phyloP scores from a whole-genome alignment of 1,140 invertebrate genomes.

The Pseudoatta argentina region DNA sequence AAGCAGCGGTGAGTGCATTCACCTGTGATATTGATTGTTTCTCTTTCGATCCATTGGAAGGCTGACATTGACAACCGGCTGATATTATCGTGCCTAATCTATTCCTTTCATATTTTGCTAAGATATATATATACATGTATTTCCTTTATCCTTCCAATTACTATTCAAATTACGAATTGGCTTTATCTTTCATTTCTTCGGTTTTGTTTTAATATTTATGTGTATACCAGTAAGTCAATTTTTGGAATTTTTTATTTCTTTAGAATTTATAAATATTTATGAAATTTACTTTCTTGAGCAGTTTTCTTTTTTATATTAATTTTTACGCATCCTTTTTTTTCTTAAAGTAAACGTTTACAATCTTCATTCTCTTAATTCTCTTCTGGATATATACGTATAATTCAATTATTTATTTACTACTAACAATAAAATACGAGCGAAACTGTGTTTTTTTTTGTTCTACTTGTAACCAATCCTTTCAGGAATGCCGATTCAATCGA shows the following conservation, averaged over 20 bases:
- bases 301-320: not conserved
- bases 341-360: not conserved
- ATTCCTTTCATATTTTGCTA: conserved; percentile 49
- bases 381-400: not conserved
- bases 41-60: conserved; percentile 49
- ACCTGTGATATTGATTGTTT: conserved; percentile 60
- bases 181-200: not conserved
- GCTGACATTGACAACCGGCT: conserved; percentile 63
- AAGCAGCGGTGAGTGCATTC: conserved; percentile 81
- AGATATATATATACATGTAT: not conserved
- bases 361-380: not conserved
- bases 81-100: conserved; percentile 39
- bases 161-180: not conserved
- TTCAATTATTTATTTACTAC: not conserved
- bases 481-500: not conserved
- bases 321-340: not conserved
- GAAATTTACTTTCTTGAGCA: not conserved
- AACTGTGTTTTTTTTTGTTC: not conserved
- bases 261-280: conserved; percentile 1
- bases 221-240: not conserved
- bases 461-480: not conserved
- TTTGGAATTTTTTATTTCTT: not conserved
- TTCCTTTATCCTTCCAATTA: conserved; percentile 7
- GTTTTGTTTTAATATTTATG: not conserved
- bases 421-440: not conserved